These are phyloP conservation scores for Macrophya annulata DNA, from an alignment of 2,888 invertebrate species.

Conservation along the genomic window DNA sequence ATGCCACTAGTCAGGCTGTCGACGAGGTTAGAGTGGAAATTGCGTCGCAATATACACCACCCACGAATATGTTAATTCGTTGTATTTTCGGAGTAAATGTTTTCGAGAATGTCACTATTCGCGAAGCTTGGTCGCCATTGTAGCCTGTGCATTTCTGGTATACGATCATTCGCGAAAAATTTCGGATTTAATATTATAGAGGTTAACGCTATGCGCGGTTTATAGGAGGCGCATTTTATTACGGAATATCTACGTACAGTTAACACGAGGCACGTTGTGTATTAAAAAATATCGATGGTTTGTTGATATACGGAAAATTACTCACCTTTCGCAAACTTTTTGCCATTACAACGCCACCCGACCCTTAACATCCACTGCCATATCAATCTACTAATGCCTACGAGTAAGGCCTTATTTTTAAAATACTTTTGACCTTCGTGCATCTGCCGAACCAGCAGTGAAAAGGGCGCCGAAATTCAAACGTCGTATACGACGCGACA, in stretches of 20 bases:
- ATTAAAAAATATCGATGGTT: constrained; percentile 53
- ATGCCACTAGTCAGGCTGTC: constrained; percentile 51
- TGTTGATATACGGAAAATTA: constrained; percentile 71
- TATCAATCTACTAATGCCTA: constrained; percentile 77
- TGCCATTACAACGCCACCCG: constrained; percentile 91
- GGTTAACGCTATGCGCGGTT: constrained; percentile 16
- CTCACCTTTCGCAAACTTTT: constrained; percentile 90
- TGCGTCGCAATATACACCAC: constrained; percentile 72
- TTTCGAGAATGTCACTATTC: constrained; percentile 76
- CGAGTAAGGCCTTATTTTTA: constrained; percentile 77
- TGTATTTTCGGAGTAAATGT: constrained; percentile 71
- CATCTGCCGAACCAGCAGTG: constrained; percentile 75
- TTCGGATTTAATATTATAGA: not conserved
- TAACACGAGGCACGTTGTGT: constrained; percentile 43
- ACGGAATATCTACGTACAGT: not conserved
- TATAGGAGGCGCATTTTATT: not conserved
- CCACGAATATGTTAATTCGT: constrained; percentile 68
- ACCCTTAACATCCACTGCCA: constrained; percentile 89
- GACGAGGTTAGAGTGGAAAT: constrained; percentile 72
- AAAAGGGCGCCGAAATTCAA: constrained; percentile 75
- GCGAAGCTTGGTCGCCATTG: constrained; percentile 77
- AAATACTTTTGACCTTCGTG: constrained; percentile 79
- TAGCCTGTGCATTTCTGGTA: constrained; percentile 72
- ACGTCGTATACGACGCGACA: constrained; percentile 59
- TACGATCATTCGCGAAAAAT: constrained; percentile 67